A percentile compares a stretch with the other conserved stretches of the same genome.
phyloP scores from a whole-genome alignment of 2,797 vertebrate genomes.

The Mustela erminea region DNA sequence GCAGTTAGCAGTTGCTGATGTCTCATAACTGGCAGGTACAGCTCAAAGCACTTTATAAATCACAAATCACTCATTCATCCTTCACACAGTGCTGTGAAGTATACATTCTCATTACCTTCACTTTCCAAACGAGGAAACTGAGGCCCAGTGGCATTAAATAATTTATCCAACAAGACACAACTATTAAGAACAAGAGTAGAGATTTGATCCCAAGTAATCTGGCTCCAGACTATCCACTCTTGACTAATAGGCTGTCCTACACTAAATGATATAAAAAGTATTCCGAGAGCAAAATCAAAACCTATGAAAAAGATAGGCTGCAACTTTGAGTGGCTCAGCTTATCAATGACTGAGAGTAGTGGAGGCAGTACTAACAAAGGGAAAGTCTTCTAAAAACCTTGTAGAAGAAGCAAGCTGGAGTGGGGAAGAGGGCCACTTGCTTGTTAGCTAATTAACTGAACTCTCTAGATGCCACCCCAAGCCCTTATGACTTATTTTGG shows the following conservation, averaged over 20 bases:
- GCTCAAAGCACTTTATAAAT: neutral
- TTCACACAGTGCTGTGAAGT: neutral
- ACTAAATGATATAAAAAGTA: slow-evolving; percentile 1
- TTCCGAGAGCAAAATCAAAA: slow-evolving; percentile 30
- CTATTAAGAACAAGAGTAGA: neutral
- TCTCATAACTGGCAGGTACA: neutral
- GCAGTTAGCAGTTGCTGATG: neutral
- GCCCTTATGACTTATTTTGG: neutral
- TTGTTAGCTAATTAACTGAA: neutral
- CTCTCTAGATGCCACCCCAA: neutral
- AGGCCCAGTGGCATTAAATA: neutral
- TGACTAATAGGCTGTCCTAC: neutral
- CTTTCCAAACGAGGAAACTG: slow-evolving; percentile 18
- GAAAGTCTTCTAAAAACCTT: neutral
- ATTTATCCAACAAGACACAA: neutral
- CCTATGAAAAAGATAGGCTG: neutral
- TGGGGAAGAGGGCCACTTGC: neutral
- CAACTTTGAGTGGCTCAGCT: neutral
- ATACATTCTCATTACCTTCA: neutral
- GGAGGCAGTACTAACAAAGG: neutral
- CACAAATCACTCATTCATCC: neutral
- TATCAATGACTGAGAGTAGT: neutral
- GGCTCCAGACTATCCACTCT: neutral
- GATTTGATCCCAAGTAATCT: neutral
- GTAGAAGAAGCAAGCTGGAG: neutral